phyloP scores from a whole-genome alignment of 2,113 vertebrate genomes.

The Notothenia coriiceps region DNA sequence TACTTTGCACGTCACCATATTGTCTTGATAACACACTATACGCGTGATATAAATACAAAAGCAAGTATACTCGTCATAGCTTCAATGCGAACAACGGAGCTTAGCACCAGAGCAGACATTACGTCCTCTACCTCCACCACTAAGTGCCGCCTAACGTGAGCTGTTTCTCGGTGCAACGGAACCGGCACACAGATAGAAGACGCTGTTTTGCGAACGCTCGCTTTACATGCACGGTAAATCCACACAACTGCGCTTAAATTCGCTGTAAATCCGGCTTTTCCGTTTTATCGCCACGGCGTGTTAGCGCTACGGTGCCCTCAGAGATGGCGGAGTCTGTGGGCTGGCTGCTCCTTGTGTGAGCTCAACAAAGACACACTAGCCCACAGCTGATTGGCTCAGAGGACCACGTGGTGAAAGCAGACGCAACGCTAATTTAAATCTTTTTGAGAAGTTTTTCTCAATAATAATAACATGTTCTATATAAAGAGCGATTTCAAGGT shows the following conservation, averaged over 20 bases:
- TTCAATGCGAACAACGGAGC: neutral
- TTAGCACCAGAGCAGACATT: neutral
- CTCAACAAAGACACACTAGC: slow-evolving; percentile 76
- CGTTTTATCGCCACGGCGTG: neutral
- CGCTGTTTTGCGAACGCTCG: neutral
- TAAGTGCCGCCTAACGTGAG: neutral
- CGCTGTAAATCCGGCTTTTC: fast-evolving
- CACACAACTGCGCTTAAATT: fast-evolving
- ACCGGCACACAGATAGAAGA: neutral
- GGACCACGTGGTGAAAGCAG: slow-evolving; percentile 32
- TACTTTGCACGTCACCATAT: neutral
- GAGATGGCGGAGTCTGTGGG: slow-evolving; percentile 45
- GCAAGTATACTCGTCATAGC: fast-evolving
- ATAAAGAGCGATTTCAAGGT: too few relatives aligned
- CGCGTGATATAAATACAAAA: neutral
- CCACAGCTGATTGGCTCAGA: slow-evolving; percentile 50
- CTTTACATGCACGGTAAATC: too few relatives aligned
- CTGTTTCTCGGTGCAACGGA: neutral
- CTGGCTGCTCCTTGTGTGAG: slow-evolving; percentile 14
- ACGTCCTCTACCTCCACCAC: slow-evolving; percentile 1
- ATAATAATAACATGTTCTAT: too few relatives aligned
- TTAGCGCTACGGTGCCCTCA: neutral
- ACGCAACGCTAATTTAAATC: neutral
- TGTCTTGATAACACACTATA: fast-evolving
- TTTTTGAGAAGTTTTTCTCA: neutral